These are phyloP conservation scores for Castor canadensis DNA, from an alignment of 2,113 vertebrate species.

Conservation along the genomic window DNA sequence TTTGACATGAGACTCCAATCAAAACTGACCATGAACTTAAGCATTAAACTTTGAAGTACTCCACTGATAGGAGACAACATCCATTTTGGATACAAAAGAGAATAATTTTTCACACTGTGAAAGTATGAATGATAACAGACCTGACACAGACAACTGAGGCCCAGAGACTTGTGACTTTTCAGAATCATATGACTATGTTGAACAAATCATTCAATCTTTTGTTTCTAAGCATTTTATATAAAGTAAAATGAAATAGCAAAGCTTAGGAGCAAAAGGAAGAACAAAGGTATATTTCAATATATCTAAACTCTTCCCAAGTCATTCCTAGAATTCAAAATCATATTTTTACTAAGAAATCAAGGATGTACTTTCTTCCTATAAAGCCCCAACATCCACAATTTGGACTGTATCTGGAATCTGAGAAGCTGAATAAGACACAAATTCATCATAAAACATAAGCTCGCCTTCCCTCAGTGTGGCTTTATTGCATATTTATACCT, in stretches of 20 bases:
- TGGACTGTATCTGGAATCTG: not conserved
- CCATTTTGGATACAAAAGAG: not conserved
- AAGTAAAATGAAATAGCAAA: slow-evolving; percentile 2
- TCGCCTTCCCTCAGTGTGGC: not conserved
- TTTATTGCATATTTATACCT: slow-evolving; percentile 53
- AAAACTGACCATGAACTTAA: not conserved
- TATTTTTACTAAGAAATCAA: not conserved
- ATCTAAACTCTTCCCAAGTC: not conserved
- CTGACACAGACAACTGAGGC: not conserved
- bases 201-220: not conserved
- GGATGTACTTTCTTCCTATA: not conserved
- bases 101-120: not conserved
- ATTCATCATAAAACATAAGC: slow-evolving; percentile 41
- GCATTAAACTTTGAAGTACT: not conserved
- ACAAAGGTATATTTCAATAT: not conserved
- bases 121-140: not conserved
- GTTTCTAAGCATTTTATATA: not conserved
- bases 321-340: not conserved
- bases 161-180: not conserved
- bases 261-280: not conserved
- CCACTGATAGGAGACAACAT: not conserved
- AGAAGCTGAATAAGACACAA: not conserved
- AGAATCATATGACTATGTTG: not conserved
- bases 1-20: not conserved
- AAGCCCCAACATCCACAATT: not conserved